These are phyloP conservation scores for Eupeodes luniger DNA, from an alignment of 2,888 invertebrate species.

Conservation along the genomic window DNA sequence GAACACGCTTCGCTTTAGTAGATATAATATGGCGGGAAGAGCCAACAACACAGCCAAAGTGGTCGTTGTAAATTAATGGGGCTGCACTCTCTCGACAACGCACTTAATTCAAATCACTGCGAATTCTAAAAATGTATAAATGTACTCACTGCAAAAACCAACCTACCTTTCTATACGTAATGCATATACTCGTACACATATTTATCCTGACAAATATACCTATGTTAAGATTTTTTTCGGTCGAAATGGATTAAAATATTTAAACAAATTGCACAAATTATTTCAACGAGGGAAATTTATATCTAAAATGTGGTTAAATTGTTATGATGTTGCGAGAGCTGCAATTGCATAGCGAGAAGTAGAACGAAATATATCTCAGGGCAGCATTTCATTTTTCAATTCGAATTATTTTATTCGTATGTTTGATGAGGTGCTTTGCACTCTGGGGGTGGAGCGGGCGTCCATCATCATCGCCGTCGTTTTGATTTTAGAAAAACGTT, in stretches of 20 bases:
- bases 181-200: no score
- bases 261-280: conserved; percentile 39
- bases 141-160: no score
- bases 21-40: background rate
- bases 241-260: conserved; percentile 66
- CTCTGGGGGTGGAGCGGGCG: background rate
- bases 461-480: conserved; percentile 3
- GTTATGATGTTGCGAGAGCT: conserved; percentile 21
- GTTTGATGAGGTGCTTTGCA: no score
- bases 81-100: conserved; percentile 23
- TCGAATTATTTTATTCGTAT: conserved; percentile 8
- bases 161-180: background rate
- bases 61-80: conserved; percentile 52
- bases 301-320: conserved; percentile 65
- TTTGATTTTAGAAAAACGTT: background rate
- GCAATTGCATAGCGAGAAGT: background rate
- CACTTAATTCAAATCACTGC: conserved; percentile 18
- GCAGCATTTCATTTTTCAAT: background rate
- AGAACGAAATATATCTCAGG: background rate
- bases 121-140: background rate
- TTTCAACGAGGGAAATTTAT: conserved; percentile 29
- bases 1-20: background rate
- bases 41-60: conserved; percentile 19
- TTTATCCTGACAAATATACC: background rate
- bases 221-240: conserved; percentile 36